A percentile compares a stretch with the other conserved stretches of the same genome.
phyloP scores from a whole-genome alignment of 2,797 vertebrate species.

The Chaetophractus vellerosus region DNA sequence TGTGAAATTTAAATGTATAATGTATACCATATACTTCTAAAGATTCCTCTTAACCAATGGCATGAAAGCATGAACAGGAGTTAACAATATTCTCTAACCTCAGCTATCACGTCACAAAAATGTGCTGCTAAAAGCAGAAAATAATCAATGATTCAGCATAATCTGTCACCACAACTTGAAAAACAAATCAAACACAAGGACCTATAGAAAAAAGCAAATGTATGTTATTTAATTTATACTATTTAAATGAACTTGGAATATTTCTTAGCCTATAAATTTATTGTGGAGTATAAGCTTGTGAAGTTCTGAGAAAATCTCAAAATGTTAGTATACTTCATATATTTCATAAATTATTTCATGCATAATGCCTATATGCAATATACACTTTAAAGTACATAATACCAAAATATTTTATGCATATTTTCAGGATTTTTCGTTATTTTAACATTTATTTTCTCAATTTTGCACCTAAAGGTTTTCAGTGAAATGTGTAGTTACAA shows the following conservation, averaged over 20 bases:
- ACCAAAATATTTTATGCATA: neutral
- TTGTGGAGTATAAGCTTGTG: neutral
- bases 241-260: neutral
- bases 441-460: neutral
- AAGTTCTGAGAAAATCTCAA: neutral
- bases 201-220: neutral
- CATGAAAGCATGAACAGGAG: constrained; percentile 13
- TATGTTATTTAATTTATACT: neutral
- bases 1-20: constrained; percentile 75
- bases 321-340: neutral
- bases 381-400: neutral
- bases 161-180: neutral
- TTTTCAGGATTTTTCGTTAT: neutral
- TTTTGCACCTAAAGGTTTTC: constrained; percentile 10
- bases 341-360: constrained; percentile 17
- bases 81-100: constrained; percentile 71
- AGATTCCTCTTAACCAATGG: constrained; percentile 36
- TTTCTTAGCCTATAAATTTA: neutral
- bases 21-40: constrained; percentile 50
- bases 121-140: constrained; percentile 38
- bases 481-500: neutral
- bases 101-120: constrained; percentile 25
- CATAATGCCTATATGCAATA: neutral
- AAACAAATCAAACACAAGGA: neutral
- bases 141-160: constrained; percentile 54